Base-by-base conservation (phyloP, 2,888 invertebrate genomes). In the Diabrotica balteata region DNA sequence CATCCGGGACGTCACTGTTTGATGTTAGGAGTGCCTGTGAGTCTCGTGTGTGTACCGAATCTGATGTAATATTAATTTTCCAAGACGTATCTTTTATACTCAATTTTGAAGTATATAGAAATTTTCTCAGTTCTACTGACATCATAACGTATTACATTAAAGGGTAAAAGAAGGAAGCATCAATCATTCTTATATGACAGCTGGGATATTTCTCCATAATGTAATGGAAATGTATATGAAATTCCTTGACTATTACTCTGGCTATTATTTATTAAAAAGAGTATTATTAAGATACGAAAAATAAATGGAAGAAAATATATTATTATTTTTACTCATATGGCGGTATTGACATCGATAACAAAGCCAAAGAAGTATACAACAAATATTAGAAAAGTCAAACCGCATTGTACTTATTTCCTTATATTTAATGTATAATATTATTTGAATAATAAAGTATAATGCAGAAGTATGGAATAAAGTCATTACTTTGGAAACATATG, bases 101-200 rank as follows among this genome's bases (percentile, higher is more conserved):
- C 45, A 7, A 57, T 57, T 57, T 45, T 45, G 44, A 57, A 59
- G 49, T 50, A 50, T 49, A 59, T 59, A 59, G 50, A 59, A 59
- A 59, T 49, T 49, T 51, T 50, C 22, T 49, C 49, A 59, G 59
- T 59, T 59, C 59, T 59, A 50, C 50, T 59, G 49, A 59, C 59
- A 51, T 50, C 50, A 11, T 50, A 32, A 59, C 59, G 43, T 59
- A 59, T 59, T 59, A 51, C 43, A 32, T 59, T 59, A 59, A 51
- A 17, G 51, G n/a, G 50, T 59, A 59, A 59, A 51, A 11, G 8
- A 59, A 61, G 60, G 50, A 61, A 63, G 58, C 68, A 71, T 71
- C 64, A 47, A 71, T 71, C 71, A 68, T 63, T 61, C 63, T 63
- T 50, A 55, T 49, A 50, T 66, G 71, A 68, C 71, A 64, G 66